Percentiles rank a stretch among this genome's conserved stretches.
Conservation (phyloP, 2,113 vertebrate genomes). For the Sciurus niger region DNA sequence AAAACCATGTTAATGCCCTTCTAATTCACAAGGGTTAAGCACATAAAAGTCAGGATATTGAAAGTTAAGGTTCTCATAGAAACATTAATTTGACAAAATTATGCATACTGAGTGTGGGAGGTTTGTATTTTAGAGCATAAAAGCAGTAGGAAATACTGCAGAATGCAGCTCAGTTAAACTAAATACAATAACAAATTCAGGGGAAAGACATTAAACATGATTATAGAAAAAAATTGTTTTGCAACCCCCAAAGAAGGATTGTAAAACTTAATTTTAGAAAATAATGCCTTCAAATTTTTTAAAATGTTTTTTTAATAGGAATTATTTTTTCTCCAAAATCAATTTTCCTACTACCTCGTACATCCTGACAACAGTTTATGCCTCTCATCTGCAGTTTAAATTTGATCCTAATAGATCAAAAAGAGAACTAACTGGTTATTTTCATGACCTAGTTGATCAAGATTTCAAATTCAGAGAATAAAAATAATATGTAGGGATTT, state of each 20-base stretch:
- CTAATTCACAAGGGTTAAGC: constrained; percentile 78
- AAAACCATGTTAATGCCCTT: constrained; percentile 73
- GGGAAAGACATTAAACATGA: constrained; percentile 67
- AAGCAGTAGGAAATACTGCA: constrained; percentile 65
- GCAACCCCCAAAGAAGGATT: background rate
- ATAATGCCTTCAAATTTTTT: constrained; percentile 46
- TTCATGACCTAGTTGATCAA: constrained; percentile 43
- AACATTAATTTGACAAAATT: constrained; percentile 80
- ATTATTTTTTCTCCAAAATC: constrained; percentile 50
- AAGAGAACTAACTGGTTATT: constrained; percentile 6
- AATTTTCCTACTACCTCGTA: background rate
- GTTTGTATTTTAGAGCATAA: constrained; percentile 72
- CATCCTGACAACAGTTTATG: constrained; percentile 7
- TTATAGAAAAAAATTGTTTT: constrained; percentile 61
- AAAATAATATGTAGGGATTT: constrained; percentile 56
- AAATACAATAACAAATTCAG: constrained; percentile 68
- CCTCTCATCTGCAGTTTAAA: background rate
- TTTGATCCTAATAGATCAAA: constrained; percentile 40
- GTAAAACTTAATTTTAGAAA: constrained; percentile 60
- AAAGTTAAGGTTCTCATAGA: constrained; percentile 73
- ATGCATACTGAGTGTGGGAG: constrained; percentile 66
- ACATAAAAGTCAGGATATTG: constrained; percentile 73
- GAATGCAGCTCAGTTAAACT: constrained; percentile 62
- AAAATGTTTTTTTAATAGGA: constrained; percentile 8
- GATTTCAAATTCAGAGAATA: background rate